phyloP scores from a whole-genome alignment of 2,113 vertebrate species.

The Bufo gargarizans region DNA sequence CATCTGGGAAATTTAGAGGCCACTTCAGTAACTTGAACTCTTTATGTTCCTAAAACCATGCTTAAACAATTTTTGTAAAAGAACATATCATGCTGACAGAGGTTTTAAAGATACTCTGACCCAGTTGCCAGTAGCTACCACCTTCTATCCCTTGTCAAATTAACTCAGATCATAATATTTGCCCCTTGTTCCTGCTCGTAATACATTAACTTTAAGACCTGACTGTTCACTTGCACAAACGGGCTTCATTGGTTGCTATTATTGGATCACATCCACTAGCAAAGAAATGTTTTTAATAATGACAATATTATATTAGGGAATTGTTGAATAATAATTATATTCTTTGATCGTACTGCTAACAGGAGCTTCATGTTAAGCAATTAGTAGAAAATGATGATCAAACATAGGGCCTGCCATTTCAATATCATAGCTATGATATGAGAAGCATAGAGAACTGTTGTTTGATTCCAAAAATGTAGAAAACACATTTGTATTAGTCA shows the following conservation, averaged over 20 bases:
- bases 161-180: too few species aligned
- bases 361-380: neutral
- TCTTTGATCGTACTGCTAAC: neutral
- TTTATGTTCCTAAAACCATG: too few species aligned
- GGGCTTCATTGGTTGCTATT: neutral
- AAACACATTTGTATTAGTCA: constrained; percentile 32
- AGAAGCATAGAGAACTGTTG: neutral
- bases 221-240: neutral
- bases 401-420: neutral
- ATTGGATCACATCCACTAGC: neutral
- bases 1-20: too few species aligned
- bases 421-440: neutral
- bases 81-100: too few species aligned
- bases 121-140: too few species aligned
- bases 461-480: neutral
- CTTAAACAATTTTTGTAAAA: too few species aligned
- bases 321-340: neutral
- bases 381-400: neutral
- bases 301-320: neutral
- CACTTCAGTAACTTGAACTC: too few species aligned
- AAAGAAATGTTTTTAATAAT: neutral
- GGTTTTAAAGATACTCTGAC: too few species aligned
- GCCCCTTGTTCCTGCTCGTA: too few species aligned
- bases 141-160: too few species aligned
- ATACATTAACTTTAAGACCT: too few species aligned